These are phyloP conservation scores for Burhinus oedicnemus DNA, from an alignment of 2,113 vertebrate genomes.

Conservation along the genomic window DNA sequence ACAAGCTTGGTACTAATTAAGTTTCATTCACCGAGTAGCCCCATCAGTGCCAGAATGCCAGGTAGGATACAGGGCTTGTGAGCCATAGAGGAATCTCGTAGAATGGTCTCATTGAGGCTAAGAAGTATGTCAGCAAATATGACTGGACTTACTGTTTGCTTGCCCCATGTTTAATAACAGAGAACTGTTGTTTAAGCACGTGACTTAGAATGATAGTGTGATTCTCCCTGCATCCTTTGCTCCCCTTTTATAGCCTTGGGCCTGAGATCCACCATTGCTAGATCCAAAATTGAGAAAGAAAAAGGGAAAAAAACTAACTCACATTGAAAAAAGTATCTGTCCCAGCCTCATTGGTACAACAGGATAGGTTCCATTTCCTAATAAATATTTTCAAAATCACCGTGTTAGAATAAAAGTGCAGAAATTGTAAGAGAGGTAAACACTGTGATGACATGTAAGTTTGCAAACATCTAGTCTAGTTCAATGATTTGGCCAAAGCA, in stretches of 20 bases:
- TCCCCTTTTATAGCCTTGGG: not conserved
- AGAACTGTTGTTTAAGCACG: not conserved
- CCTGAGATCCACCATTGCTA: not conserved
- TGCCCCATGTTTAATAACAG: not conserved
- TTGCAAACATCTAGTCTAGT: not conserved
- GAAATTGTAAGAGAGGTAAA: not conserved
- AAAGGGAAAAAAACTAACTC: not conserved
- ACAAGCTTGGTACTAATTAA: not conserved
- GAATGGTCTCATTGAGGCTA: not conserved
- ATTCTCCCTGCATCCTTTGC: not conserved
- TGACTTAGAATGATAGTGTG: not conserved
- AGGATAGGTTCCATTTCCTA: not conserved
- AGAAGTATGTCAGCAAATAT: not conserved
- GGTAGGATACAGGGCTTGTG: not conserved
- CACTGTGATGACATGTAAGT: not conserved
- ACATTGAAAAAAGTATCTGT: not conserved
- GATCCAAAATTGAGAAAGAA: not conserved
- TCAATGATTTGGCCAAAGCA: not conserved
- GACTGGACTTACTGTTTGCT: not conserved
- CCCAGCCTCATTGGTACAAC: not conserved
- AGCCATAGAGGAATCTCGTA: not conserved
- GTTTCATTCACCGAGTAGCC: not conserved
- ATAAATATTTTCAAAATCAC: not conserved
- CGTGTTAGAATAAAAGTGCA: not conserved
- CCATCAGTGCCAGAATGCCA: not conserved